Conservation (phyloP, 1,140 invertebrate genomes). For the Caenorhabditis remanei region DNA sequence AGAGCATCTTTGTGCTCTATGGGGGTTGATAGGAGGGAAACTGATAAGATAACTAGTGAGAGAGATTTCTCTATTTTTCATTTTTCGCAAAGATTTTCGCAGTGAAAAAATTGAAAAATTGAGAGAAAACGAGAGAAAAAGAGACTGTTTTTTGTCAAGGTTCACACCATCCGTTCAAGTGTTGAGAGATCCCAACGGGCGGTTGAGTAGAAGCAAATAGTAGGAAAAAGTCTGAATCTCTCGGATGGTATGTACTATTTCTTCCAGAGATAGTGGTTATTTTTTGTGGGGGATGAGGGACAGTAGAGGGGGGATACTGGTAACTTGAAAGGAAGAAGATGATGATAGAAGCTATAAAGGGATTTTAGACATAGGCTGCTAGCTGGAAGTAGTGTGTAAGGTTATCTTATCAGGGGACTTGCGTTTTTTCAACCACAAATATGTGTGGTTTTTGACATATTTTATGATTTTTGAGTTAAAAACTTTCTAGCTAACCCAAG, state of each 20-base stretch:
- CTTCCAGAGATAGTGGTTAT: neutral
- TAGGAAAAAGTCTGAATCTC: neutral
- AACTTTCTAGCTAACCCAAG: neutral
- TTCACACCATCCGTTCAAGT: conserved; percentile 55
- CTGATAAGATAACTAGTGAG: neutral
- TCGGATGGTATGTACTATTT: neutral
- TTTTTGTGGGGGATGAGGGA: neutral
- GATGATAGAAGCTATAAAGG: too few species aligned
- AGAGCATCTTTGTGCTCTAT: conserved; percentile 18
- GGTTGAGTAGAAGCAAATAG: neutral
- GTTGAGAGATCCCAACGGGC: neutral
- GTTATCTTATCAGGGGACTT: too few species aligned
- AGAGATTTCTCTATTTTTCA: neutral
- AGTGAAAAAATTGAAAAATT: neutral
- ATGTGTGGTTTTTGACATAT: neutral
- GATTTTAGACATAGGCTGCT: too few species aligned
- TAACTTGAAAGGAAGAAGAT: neutral
- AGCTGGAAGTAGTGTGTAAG: too few species aligned
- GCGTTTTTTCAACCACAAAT: neutral
- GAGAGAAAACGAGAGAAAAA: conserved; percentile 1
- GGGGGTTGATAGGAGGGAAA: conserved; percentile 6
- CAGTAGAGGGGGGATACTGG: neutral
- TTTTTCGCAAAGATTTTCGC: neutral
- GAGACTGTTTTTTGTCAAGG: conserved; percentile 28
- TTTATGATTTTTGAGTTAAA: neutral